Percentiles rank a stretch among this genome's conserved stretches.
Conservation (phyloP, 2,888 invertebrate genomes). For the Callosobruchus maculatus region DNA sequence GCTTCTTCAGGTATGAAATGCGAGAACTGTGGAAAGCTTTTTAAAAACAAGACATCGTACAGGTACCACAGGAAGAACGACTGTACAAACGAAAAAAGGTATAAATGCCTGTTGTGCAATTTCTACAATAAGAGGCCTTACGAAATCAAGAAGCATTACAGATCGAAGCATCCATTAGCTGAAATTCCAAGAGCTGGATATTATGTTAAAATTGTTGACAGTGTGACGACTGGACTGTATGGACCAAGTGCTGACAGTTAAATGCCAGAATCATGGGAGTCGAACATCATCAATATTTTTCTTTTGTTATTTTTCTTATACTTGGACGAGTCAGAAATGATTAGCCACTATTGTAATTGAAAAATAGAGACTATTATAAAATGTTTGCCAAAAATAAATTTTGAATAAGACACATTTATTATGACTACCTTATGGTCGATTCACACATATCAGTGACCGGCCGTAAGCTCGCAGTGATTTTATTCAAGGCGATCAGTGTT, state of each 20-base stretch:
- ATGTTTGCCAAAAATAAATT: too few species aligned
- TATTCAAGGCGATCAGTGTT: too few species aligned
- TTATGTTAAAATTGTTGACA: conserved; percentile 3
- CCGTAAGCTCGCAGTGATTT: too few species aligned
- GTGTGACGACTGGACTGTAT: background rate
- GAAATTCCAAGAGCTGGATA: background rate
- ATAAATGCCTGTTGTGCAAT: conserved; percentile 6
- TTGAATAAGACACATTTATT: too few species aligned
- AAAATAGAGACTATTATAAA: too few species aligned
- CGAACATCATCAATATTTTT: too few species aligned
- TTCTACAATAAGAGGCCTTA: conserved; percentile 5
- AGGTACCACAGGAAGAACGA: conserved; percentile 4
- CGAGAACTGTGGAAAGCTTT: conserved; percentile 4
- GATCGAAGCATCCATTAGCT: conserved; percentile 1
- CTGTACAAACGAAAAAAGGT: conserved; percentile 7
- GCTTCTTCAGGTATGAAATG: background rate
- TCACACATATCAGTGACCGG: too few species aligned
- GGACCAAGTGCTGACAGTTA: background rate
- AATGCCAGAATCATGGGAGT: background rate
- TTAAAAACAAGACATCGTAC: conserved; percentile 3
- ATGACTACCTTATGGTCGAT: too few species aligned
- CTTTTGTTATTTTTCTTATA: too few species aligned
- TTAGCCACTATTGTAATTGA: too few species aligned
- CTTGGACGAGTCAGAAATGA: too few species aligned
- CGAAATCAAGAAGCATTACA: conserved; percentile 7